A percentile compares a stretch with the other conserved stretches of the same genome.
Conservation (phyloP, 2,797 vertebrate species). For the Phalloptychus januarius region DNA sequence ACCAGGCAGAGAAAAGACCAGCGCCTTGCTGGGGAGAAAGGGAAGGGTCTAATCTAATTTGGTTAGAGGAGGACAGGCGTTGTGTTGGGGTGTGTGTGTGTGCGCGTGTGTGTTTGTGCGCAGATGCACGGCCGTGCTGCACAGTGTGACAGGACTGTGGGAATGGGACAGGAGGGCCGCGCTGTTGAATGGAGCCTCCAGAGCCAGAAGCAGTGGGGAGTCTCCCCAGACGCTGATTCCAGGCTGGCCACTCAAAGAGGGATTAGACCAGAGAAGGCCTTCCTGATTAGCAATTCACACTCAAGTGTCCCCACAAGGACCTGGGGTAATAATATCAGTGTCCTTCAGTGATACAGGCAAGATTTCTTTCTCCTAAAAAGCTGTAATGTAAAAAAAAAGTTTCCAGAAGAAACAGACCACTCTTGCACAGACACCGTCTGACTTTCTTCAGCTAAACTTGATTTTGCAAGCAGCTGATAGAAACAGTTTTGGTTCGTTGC, state of each 20-base stretch:
- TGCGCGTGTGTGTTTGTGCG: conserved; percentile 49
- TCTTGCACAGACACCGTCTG: conserved; percentile 8
- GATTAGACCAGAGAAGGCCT: conserved; percentile 90
- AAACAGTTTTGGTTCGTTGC: conserved; percentile 57
- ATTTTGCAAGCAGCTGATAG: conserved; percentile 47
- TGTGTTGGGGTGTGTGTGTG: conserved; percentile 69
- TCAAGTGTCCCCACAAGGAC: conserved; percentile 90
- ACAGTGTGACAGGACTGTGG: conserved; percentile 91
- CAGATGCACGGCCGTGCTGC: conserved; percentile 79
- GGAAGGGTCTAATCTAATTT: conserved; percentile 99
- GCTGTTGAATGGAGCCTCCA: conserved; percentile 90
- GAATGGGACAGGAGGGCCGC: conserved; percentile 91
- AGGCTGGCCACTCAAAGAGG: conserved; percentile 94
- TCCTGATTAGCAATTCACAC: conserved; percentile 98
- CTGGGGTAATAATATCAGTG: conserved; percentile 86
- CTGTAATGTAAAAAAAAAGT: conserved; percentile 34
- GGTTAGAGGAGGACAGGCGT: conserved; percentile 87
- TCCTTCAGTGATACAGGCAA: conserved; percentile 59
- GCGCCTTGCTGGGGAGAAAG: conserved; percentile 85
- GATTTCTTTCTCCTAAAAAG: conserved; percentile 37
- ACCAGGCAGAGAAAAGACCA: conserved; percentile 95
- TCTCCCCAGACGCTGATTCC: conserved; percentile 89
- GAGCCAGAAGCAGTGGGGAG: conserved; percentile 97
- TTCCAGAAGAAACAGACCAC: conserved; percentile 17
- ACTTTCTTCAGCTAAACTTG: conserved; percentile 38